A percentile compares a stretch with the other conserved stretches of the same genome.
phyloP scores from a whole-genome alignment of 2,888 invertebrate genomes.

The Chaetoderma sp. region DNA sequence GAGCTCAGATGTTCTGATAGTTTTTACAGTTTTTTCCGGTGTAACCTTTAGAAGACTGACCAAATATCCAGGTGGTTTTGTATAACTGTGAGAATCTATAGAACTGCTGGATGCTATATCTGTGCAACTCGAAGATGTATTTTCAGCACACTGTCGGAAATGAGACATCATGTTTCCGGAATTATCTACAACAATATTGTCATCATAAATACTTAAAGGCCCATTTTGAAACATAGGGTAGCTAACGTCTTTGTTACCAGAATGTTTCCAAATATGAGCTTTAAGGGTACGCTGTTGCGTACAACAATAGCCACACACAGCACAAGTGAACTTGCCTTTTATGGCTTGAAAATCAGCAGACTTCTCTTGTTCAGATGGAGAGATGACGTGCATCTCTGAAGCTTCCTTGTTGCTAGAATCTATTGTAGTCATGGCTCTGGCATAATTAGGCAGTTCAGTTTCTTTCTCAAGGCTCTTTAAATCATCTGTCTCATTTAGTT shows the following conservation, averaged over 20 bases:
- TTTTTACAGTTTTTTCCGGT: too few relatives aligned
- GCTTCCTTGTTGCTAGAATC: too few relatives aligned
- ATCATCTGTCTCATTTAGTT: neutral
- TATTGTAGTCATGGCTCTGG: neutral
- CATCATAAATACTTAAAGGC: constrained; percentile 63
- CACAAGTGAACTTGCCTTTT: constrained; percentile 60
- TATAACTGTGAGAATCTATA: too few relatives aligned
- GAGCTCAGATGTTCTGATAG: too few relatives aligned
- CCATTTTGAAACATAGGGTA: constrained; percentile 68
- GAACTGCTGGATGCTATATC: too few relatives aligned
- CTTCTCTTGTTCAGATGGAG: neutral
- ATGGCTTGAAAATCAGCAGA: too few relatives aligned
- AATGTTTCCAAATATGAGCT: constrained; percentile 68
- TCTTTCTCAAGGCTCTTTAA: neutral
- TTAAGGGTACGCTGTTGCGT: constrained; percentile 66
- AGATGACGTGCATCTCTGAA: too few relatives aligned
- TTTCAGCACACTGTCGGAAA: too few relatives aligned
- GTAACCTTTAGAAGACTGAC: too few relatives aligned
- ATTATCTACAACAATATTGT: constrained; percentile 10
- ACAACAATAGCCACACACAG: constrained; percentile 65
- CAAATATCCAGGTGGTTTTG: too few relatives aligned
- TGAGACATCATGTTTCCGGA: too few relatives aligned
- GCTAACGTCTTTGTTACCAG: constrained; percentile 63
- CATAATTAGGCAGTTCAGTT: neutral
- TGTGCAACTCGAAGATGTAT: too few relatives aligned